phyloP scores from a whole-genome alignment of 2,888 invertebrate species.

The Tricholauxania praeusta region DNA sequence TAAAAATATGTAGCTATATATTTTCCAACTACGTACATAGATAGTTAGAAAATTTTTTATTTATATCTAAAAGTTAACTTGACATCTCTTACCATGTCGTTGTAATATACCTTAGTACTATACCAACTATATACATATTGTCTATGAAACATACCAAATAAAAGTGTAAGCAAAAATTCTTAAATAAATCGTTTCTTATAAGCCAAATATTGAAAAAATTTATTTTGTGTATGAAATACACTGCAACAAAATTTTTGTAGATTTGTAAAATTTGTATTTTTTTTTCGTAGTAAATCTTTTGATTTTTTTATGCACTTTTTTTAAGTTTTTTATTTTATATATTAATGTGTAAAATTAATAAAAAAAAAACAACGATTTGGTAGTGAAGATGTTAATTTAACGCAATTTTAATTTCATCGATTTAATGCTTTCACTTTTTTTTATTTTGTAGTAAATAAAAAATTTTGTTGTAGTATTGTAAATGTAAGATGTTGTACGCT shows the following conservation, averaged over 20 bases:
- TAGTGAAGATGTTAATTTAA: constrained; percentile 44
- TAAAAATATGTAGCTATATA: background rate
- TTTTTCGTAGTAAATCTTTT: too few relatives aligned
- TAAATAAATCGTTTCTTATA: background rate
- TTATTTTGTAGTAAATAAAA: too few relatives aligned
- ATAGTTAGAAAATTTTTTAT: background rate
- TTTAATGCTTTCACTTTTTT: too few relatives aligned
- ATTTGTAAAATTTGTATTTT: too few relatives aligned
- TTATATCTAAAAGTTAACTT: constrained; percentile 50
- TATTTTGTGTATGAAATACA: background rate
- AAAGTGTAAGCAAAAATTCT: constrained; percentile 13
- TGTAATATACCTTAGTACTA: constrained; percentile 22
- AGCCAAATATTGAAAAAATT: background rate
- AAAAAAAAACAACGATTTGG: constrained; percentile 54
- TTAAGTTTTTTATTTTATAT: constrained; percentile 16
- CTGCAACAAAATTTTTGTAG: too few relatives aligned
- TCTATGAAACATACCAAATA: background rate
- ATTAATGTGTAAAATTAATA: constrained; percentile 7
- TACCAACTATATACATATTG: too few relatives aligned
- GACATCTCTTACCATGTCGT: constrained; percentile 60
- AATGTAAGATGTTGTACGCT: too few relatives aligned
- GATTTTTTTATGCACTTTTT: background rate
- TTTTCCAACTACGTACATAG: too few relatives aligned
- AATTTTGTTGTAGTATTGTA: too few relatives aligned
- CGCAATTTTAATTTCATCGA: too few relatives aligned